Base-by-base conservation (phyloP, 2,888 invertebrate species). In the Cephalotes varians region DNA sequence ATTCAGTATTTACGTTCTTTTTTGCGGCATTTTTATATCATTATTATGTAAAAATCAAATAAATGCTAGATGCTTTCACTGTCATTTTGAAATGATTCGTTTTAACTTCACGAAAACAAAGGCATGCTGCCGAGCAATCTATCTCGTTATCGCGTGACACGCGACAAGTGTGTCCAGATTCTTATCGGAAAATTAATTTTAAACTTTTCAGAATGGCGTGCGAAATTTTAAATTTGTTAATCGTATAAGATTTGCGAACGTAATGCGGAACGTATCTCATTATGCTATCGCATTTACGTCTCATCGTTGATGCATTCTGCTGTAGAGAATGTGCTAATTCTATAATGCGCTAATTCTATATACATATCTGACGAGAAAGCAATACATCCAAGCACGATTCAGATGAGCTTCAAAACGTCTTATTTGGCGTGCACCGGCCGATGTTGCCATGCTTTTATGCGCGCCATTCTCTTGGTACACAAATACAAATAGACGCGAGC, bases 401-500 rank as follows among this genome's bases (percentile, higher is more conserved):
- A 67, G 40, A 67, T n/a, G n/a, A 21, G 37, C 21, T 25, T 79
- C 18, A 69, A 56, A 69, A 25, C 21, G 21, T 5, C 18, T 9
- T 76, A 25, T 65, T 64, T 65, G 15, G 31, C 28, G 15, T 40
- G 18, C 34, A 40, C 7, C 12, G n/a, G 21, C 31, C n/a, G 4
- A 25, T 56, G 62, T 21, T 67, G 34, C 47, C n/a, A 44, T 25
- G 56, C 31, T 47, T 67, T 67, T 18, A 34, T 4, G 25, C 21
- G 7, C 25, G n/a, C 12, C 31, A 12, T 69, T 44, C 67, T 69
- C 34, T 18, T 40, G 21, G 4, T 34, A 5, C 25, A 40, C 56
- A 34, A 79, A 69, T 67, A 44, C 25, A 21, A 15, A 65, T 65
- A 37, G 31, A 56, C 7, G 56, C 7, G 56, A 69, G 77, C 44